These are phyloP conservation scores for Calypte anna DNA, from an alignment of 2,113 vertebrate genomes.

Conservation along the genomic window DNA sequence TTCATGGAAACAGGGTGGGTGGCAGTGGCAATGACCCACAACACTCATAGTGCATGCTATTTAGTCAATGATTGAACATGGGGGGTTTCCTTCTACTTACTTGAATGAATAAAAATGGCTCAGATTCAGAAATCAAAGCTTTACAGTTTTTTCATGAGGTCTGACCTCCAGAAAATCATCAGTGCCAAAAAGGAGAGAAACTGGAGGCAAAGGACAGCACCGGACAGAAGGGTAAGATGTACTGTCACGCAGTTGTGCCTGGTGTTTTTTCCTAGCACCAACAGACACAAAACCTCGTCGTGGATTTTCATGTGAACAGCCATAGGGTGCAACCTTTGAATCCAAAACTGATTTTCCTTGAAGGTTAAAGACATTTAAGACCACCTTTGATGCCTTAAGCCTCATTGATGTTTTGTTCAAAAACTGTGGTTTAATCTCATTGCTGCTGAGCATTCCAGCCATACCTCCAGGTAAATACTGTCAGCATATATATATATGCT, in stretches of 20 bases:
- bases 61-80: neutral
- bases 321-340: neutral
- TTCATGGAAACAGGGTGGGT: fast-evolving
- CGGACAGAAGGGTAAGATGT: neutral
- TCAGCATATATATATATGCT: neutral
- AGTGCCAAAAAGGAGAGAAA: neutral
- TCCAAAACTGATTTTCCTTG: neutral
- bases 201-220: neutral
- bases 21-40: fast-evolving
- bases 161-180: neutral
- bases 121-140: neutral
- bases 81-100: neutral
- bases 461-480: neutral
- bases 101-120: fast-evolving
- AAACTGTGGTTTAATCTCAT: neutral
- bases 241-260: neutral
- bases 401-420: neutral
- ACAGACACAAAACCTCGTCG: neutral
- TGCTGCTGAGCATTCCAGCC: neutral
- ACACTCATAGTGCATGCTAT: neutral
- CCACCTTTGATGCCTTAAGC: neutral
- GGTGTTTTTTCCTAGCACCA: neutral
- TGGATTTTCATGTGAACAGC: neutral
- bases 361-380: neutral
- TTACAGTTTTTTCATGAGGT: neutral